Base-by-base conservation (phyloP, 2,113 vertebrate genomes). In the Myocastor coypus region DNA sequence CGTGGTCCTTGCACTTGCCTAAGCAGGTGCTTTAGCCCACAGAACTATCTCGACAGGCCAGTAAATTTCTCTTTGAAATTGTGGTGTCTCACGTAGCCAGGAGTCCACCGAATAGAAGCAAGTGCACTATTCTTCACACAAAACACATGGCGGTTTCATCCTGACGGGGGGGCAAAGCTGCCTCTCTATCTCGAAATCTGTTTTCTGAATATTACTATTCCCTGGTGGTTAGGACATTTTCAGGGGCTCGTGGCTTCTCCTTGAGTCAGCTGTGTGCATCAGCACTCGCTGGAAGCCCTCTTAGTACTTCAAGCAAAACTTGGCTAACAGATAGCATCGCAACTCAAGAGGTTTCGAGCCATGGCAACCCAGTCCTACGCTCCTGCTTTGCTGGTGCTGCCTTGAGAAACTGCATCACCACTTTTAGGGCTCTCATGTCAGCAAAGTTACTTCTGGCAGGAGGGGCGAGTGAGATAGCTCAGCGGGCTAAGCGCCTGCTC, bases 181-280 rank as follows among this genome's bases (percentile, higher is more conserved):
- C 37, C 22, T 10, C 30, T 8, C 2, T 2, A 0, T 32, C 50
- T 11, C 0, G 12, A 34, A 22, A 22, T 77, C 73, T 1, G 19
- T 2, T 4, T 81, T 13, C 10, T 0, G 5, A 0, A 0, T n/a
- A 5, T 19, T 11, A 61, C 17, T 61, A 16, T 12, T 16, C 7
- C 12, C 17, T 37, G 12, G 10, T 6, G 19, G 7, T 30, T 61
- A 9, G 17, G 16, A 30, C 8, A 1, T 80, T 4, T 42, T 30
- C 11, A 9, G 6, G 1, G 17, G 0, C 24, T 46, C 13, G 0
- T 30, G 26, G 1, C 32, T n/a, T 52, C 37, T 32, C 2, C 52
- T 37, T 1, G 12, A 26, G 28, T 10, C 1, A 8, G 3, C 50
- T 7, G 4, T 14, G 1, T 64, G 28, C 10, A 7, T 42, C 24